phyloP scores from a whole-genome alignment of 2,113 vertebrate genomes.

The Raja brachyura region DNA sequence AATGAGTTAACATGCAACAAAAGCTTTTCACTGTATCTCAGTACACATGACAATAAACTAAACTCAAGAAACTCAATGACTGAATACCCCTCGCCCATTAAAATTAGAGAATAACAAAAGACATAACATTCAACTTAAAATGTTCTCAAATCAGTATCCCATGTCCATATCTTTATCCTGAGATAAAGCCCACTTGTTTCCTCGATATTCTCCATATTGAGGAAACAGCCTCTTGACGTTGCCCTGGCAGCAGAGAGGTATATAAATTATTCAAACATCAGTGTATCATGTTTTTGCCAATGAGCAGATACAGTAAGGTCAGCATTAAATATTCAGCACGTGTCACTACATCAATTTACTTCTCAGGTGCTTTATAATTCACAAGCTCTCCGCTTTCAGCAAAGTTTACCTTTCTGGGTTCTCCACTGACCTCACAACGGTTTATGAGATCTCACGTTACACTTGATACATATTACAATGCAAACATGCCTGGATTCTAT shows the following conservation, averaged over 20 bases:
- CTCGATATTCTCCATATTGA: too few species aligned
- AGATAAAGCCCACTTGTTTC: too few species aligned
- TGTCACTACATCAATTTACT: conserved; percentile 53
- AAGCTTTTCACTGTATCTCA: too few species aligned
- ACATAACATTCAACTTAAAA: too few species aligned
- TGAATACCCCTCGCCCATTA: too few species aligned
- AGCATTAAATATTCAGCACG: conserved; percentile 57
- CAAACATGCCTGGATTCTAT: background rate
- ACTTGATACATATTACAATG: background rate
- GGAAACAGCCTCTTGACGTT: too few species aligned
- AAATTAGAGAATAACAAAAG: too few species aligned
- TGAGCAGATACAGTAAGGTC: conserved; percentile 57
- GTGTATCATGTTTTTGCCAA: conserved; percentile 55
- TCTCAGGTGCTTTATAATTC: conserved; percentile 54
- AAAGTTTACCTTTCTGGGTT: conserved; percentile 40
- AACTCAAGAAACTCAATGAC: too few species aligned
- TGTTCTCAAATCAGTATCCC: too few species aligned
- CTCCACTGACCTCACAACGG: conserved; percentile 7
- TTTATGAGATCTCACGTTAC: background rate
- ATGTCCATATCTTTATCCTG: too few species aligned
- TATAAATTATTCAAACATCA: conserved; percentile 54
- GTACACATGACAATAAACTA: too few species aligned
- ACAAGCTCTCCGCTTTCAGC: conserved; percentile 47
- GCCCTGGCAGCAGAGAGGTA: background rate
- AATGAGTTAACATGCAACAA: too few species aligned